Evolutionary conservation across 2,888 invertebrate species (phyloP), one percentile per base, ranked within the genome.

Genomic region (Thymelicus lineola): DNA sequence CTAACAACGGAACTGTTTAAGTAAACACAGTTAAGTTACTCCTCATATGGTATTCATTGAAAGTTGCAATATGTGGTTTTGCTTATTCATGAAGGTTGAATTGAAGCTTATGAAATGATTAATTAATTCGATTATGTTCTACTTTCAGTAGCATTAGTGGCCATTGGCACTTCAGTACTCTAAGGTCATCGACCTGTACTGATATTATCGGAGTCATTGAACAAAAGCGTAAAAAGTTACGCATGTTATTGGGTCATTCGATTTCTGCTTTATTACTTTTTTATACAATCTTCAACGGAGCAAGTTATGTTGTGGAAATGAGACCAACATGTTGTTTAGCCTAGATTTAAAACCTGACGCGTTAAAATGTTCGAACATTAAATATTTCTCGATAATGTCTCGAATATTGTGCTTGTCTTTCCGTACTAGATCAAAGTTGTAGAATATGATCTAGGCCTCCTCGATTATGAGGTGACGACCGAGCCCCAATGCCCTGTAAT

Each of bases 241-340:
- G 45, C 66, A 45, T 45, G 45, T 66, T 66, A 66, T 50, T 66
- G 48, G 66, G 66, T 66, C 66, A 66, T 20, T 66, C 58, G 66
- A 38, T 50, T 59, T 50, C 48, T 59, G 66, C 57, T 65, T 48
- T 35, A 58, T 36, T 58, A 58, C 46, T 59, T 66, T 59, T 58
- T 66, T 58, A 66, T 58, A 36, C 48, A 57, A 46, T 65, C 38
- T 55, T 14, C 57, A 65, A 57, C 46, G 57, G 57, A 57, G 57
- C 45, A 35, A 55, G 35, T 35, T 55, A 55, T 55, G 10, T 9
- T n/a, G 15, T 45, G 28, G 7, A 65, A 64, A 64, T 55, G 64
- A 53, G 64, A 42, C 6, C 15, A 42, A 28, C 38, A 63, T 63
- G 38, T n/a, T 63, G 38, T n/a, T 53, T 36, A 53, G 14, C 53